Evolutionary conservation across 2,797 vertebrate genomes (phyloP), one percentile per base, ranked within the genome.

Genomic region (Rhyacichthys aspro): DNA sequence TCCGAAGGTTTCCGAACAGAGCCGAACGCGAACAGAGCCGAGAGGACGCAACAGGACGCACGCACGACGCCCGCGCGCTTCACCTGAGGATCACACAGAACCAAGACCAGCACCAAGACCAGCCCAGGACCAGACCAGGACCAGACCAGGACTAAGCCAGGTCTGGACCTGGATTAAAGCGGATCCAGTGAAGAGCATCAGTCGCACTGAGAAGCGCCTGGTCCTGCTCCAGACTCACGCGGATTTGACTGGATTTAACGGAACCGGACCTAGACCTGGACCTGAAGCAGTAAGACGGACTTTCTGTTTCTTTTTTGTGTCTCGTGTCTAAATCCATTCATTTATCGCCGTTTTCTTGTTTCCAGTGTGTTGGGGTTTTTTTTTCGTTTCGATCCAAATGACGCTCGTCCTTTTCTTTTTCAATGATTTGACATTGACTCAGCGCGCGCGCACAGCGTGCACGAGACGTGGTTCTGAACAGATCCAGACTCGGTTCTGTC

Each of bases 41-140:
- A 48, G 7, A 49, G 48, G 15, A 38, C 49, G 49, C 49, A 52
- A 52, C 49, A 52, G 49, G 49, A 52, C 49, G 33, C 48, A 17
- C 33, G 48, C n/a, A n/a, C n/a, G 23, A 28, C 23, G 23, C 23
- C 23, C 23, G 23, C 23, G 23, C 23, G 23, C 23, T 28, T 28
- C 34, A 52, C 49, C 49, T 52, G 49, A 52, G 49, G 49, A 52
- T 38, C 49, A 14, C 34, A 41, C 39, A 49, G 39, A 15, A 14
- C 5, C 47, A 17, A n/a, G 3, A n/a, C 45, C 45, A 10, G 17
- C 12, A 34, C n/a, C 3, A 11, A 7, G 11, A 34, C n/a, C 3
- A 11, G 11, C 37, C 9, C 16, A 19, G 11, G 11, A 52, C 11
- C 39, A 14, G 39, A 12, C 8, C 10, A 12, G 37, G 37, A 39